Evolutionary conservation across 2,113 vertebrate genomes (phyloP).

Genomic region (Scomber scombrus): DNA sequence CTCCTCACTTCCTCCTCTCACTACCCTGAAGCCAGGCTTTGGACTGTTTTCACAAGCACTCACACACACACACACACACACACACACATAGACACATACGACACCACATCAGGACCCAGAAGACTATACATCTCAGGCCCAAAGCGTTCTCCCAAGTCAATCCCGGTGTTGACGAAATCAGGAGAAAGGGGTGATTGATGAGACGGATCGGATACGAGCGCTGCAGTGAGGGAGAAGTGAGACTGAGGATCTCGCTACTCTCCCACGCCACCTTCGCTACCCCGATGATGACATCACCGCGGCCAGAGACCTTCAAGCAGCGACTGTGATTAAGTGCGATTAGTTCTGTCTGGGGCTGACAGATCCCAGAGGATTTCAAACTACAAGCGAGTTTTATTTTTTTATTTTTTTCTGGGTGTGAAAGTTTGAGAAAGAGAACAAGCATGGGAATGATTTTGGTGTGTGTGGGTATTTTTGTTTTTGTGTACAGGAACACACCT

Average conservation of each 20-base stretch:
- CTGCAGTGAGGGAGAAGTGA: slow-evolving; percentile 70
- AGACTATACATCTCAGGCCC: slow-evolving; percentile 57
- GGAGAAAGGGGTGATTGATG: slow-evolving; percentile 71
- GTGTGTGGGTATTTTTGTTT: slow-evolving; percentile 15
- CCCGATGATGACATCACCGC: slow-evolving; percentile 72
- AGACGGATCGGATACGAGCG: slow-evolving; percentile 50
- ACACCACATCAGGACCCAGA: slow-evolving; percentile 43
- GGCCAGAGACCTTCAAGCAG: slow-evolving; percentile 71
- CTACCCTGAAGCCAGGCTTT: slow-evolving; percentile 65
- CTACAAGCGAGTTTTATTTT: slow-evolving; percentile 47
- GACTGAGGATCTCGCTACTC: slow-evolving; percentile 67
- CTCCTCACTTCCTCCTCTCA: slow-evolving; percentile 48
- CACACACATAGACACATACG: slow-evolving; percentile 45
- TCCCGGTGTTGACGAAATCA: slow-evolving; percentile 82
- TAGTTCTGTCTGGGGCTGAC: slow-evolving; percentile 73
- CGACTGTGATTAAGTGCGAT: slow-evolving; percentile 78
- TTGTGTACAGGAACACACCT: background rate
- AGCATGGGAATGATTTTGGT: slow-evolving; percentile 47
- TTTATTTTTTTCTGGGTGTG: slow-evolving; percentile 38
- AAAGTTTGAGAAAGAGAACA: slow-evolving; percentile 51
- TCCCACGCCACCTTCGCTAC: slow-evolving; percentile 79
- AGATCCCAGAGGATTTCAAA: slow-evolving; percentile 62
- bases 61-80: slow-evolving; percentile 24
- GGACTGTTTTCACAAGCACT: slow-evolving; percentile 50
- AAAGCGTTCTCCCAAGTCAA: slow-evolving; percentile 62